These are phyloP conservation scores for Capromys pilorides DNA, from an alignment of 2,797 vertebrate genomes.

Conservation along the genomic window DNA sequence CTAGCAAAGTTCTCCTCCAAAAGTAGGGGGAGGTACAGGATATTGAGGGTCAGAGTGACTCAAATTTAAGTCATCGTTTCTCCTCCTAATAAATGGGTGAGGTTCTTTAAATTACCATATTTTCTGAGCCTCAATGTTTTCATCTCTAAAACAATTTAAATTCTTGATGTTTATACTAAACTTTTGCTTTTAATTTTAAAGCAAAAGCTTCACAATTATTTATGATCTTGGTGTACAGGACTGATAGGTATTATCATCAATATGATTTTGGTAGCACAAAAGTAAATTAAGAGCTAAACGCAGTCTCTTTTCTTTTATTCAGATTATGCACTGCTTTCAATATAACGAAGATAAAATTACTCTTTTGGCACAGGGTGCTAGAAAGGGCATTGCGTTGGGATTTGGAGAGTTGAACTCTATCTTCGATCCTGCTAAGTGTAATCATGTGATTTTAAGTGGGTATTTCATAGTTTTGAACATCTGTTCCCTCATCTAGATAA, in stretches of 20 bases:
- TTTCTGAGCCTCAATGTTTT: neutral
- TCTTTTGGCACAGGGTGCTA: neutral
- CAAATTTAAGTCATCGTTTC: neutral
- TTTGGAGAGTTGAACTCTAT: conserved; percentile 13
- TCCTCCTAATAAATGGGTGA: neutral
- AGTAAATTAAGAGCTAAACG: conserved; percentile 4
- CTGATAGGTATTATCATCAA: neutral
- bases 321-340: conserved; percentile 11
- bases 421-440: neutral
- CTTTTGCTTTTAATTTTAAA: too few relatives aligned
- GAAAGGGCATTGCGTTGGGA: neutral
- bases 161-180: too few relatives aligned
- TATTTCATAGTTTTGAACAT: neutral
- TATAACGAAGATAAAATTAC: conserved; percentile 1
- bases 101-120: conserved; percentile 29
- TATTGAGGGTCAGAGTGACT: neutral
- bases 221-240: neutral
- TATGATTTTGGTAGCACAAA: conserved; percentile 17
- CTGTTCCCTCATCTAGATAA: neutral
- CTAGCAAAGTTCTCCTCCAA: neutral
- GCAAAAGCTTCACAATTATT: neutral
- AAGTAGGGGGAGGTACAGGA: neutral
- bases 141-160: conserved; percentile 1
- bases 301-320: conserved; percentile 15
- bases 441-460: neutral